These are phyloP conservation scores for Dolichotis patagonum DNA, from an alignment of 2,113 vertebrate species.

Conservation along the genomic window DNA sequence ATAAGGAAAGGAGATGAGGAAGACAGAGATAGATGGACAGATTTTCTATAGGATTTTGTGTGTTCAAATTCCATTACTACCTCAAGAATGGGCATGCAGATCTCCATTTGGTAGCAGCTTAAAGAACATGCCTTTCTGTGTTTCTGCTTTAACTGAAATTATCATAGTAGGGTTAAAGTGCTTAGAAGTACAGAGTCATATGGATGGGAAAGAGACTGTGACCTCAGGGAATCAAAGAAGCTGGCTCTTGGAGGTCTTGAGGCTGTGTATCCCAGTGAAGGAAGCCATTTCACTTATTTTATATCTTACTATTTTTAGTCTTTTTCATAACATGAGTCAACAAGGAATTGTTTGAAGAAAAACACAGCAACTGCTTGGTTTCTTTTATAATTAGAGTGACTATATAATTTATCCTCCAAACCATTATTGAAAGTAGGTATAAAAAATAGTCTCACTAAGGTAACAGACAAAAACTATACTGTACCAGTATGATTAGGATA, in stretches of 20 bases:
- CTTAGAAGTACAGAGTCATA: constrained; percentile 29
- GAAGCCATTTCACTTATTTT: constrained; percentile 16
- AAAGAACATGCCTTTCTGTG: constrained; percentile 4
- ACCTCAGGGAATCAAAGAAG: constrained; percentile 41
- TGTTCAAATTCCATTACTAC: constrained; percentile 68
- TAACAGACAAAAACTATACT: not conserved
- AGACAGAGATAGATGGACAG: constrained; percentile 65
- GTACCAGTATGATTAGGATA: not conserved
- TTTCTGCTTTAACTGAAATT: constrained; percentile 47
- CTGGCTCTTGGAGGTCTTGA: not conserved
- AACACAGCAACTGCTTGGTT: not conserved
- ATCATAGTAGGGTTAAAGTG: not conserved
- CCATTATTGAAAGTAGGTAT: not conserved
- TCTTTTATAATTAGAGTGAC: constrained; percentile 10
- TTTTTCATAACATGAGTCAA: constrained; percentile 11
- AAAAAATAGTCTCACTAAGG: not conserved
- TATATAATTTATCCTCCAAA: constrained; percentile 46
- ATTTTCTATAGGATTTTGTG: constrained; percentile 66
- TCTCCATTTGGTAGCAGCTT: constrained; percentile 31
- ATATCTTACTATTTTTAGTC: not conserved
- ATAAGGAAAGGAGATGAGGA: constrained; percentile 47
- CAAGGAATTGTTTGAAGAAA: constrained; percentile 8
- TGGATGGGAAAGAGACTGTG: not conserved
- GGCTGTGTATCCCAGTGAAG: not conserved
- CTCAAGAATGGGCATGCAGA: constrained; percentile 27